These are phyloP conservation scores for Siphamia tubifer DNA, from an alignment of 2,113 vertebrate genomes.

Conservation along the genomic window DNA sequence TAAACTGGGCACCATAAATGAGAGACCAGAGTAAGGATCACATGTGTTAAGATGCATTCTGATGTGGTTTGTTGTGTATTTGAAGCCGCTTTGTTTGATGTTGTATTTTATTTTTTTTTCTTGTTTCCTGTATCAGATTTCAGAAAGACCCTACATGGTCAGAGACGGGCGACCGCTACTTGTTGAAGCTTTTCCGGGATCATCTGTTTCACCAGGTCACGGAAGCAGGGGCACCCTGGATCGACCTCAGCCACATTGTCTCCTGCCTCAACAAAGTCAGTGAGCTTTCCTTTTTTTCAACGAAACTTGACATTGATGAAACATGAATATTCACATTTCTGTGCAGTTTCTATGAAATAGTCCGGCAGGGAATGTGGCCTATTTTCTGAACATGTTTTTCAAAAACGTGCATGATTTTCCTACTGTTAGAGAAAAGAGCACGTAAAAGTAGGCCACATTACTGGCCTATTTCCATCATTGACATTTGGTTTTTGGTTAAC, in stretches of 20 bases:
- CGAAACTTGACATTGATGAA: no score
- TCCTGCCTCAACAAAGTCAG: constrained; percentile 99
- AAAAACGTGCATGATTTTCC: neutral
- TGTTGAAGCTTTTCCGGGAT: constrained; percentile 98
- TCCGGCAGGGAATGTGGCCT: neutral
- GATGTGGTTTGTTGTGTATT: neutral
- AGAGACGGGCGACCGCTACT: constrained; percentile 97
- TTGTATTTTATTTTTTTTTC: neutral
- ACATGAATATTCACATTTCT: no score
- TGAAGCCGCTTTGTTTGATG: neutral
- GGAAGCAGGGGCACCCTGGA: constrained; percentile 96
- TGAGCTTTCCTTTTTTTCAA: neutral
- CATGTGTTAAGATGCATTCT: neutral
- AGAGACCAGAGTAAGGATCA: constrained; percentile 94
- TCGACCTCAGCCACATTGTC: constrained; percentile 99
- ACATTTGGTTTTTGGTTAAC: neutral
- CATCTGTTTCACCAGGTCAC: constrained; percentile 99
- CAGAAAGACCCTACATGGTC: constrained; percentile 99
- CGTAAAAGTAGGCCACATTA: neutral
- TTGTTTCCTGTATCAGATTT: constrained; percentile 81
- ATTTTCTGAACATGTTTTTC: neutral
- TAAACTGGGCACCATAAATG: constrained; percentile 99
- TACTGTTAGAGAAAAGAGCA: neutral
- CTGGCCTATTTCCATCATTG: neutral
- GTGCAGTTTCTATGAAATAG: neutral